Percentiles rank a stretch among this genome's conserved stretches.
Evolutionary conservation across 2,797 vertebrate species (phyloP).

Genomic region (Perodicticus potto): DNA sequence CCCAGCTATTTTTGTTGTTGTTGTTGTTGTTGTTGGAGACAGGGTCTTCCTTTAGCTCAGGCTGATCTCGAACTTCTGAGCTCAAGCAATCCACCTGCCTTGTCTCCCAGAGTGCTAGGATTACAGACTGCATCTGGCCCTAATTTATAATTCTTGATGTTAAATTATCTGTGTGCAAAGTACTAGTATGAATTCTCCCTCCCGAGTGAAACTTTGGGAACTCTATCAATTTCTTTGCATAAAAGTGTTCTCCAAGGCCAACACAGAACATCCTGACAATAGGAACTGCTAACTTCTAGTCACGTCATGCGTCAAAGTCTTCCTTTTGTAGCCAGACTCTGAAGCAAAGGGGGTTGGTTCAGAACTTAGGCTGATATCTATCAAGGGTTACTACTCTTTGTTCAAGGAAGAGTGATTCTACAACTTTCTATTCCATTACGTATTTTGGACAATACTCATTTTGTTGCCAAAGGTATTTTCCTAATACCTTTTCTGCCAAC

Average conservation of each 20-base stretch:
- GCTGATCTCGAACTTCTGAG: no score
- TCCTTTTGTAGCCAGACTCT: background rate
- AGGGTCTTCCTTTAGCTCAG: no score
- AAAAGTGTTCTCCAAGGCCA: background rate
- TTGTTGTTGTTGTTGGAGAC: no score
- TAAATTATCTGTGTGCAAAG: conserved; percentile 32
- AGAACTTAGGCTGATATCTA: background rate
- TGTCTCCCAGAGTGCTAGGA: no score
- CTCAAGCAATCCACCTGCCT: no score
- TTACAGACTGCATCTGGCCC: no score
- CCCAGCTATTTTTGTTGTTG: no score
- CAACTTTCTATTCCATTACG: background rate
- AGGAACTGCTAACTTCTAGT: background rate
- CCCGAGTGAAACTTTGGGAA: background rate
- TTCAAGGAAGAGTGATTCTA: background rate
- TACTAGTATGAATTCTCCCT: background rate
- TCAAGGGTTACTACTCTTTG: background rate
- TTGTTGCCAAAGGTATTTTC: background rate
- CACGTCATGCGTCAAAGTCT: background rate
- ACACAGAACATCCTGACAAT: background rate
- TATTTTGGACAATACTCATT: conserved; percentile 37
- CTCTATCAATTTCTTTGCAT: background rate
- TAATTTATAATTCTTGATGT: background rate
- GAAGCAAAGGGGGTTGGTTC: background rate
- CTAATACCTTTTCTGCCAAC: background rate